A percentile compares a stretch with the other conserved stretches of the same genome.
These are phyloP conservation scores for Diacarnus erythraeanus DNA, from an alignment of 37 sponge, comb jelly and placozoan genomes.

Conservation along the genomic window DNA sequence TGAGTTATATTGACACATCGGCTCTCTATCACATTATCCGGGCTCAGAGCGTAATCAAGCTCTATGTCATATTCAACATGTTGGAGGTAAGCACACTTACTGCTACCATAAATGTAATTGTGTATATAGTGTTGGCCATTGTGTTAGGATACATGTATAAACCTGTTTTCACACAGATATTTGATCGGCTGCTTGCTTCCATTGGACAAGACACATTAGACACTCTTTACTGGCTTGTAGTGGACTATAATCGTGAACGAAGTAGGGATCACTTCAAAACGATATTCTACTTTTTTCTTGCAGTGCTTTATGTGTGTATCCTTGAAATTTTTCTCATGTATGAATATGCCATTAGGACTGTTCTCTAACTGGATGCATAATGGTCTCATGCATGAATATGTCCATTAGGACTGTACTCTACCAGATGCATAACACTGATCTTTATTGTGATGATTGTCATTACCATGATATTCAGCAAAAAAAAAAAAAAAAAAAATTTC, in stretches of 20 bases:
- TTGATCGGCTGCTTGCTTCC: constrained; percentile 76
- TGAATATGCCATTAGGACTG: constrained; percentile 13
- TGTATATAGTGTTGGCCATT: too few species aligned
- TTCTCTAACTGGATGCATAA: not conserved
- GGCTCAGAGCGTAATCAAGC: constrained; percentile 92
- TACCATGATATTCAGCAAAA: too few species aligned
- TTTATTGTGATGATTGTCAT: too few species aligned
- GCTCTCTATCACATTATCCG: constrained; percentile 90
- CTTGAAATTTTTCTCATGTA: not conserved
- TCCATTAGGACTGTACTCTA: constrained; percentile 20
- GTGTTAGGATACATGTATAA: too few species aligned
- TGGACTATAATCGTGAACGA: constrained; percentile 11
- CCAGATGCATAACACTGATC: too few species aligned
- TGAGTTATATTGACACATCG: constrained; percentile 85
- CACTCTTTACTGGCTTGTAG: constrained; percentile 72
- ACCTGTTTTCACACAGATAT: too few species aligned
- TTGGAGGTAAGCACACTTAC: constrained; percentile 69
- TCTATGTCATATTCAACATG: constrained; percentile 97
- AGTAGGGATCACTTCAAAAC: constrained; percentile 13
- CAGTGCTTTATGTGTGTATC: constrained; percentile 49
- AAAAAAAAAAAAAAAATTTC: too few species aligned
- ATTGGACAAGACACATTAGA: constrained; percentile 88
- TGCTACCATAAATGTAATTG: too few species aligned
- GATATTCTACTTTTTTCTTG: constrained; percentile 25
- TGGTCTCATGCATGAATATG: not conserved